Evolutionary conservation across 2,888 invertebrate genomes (phyloP).

Genomic region (Uloborus plumipes): DNA sequence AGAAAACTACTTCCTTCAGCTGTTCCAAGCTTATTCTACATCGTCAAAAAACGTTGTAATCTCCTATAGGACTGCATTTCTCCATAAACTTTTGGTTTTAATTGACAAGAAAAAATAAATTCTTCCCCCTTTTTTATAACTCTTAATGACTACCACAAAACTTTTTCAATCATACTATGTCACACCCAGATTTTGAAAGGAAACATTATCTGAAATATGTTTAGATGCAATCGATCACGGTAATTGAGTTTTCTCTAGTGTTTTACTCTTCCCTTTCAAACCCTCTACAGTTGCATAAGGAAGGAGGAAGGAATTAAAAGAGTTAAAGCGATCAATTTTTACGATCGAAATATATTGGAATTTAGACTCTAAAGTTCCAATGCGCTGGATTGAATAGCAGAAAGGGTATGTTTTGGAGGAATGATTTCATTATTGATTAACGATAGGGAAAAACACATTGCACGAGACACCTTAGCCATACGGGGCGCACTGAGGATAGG

Average conservation of each 20-base stretch:
- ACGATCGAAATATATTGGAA: not conserved
- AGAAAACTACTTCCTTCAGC: too few relatives aligned
- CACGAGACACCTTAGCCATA: slow-evolving; percentile 25
- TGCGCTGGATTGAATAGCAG: not conserved
- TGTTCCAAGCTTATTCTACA: too few relatives aligned
- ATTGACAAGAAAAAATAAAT: too few relatives aligned
- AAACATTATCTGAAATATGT: slow-evolving; percentile 50
- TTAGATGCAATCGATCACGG: slow-evolving; percentile 45
- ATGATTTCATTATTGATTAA: slow-evolving; percentile 52
- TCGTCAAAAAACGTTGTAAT: too few relatives aligned
- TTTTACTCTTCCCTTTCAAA: slow-evolving; percentile 7
- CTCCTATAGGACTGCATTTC: too few relatives aligned
- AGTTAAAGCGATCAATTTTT: slow-evolving; percentile 10
- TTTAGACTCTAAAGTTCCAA: not conserved
- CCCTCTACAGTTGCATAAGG: too few relatives aligned
- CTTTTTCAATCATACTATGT: too few relatives aligned
- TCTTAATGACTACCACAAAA: too few relatives aligned
- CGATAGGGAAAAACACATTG: slow-evolving; percentile 37
- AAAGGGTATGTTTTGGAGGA: slow-evolving; percentile 13
- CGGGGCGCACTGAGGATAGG: not conserved
- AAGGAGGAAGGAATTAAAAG: slow-evolving; percentile 1
- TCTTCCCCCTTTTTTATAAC: too few relatives aligned
- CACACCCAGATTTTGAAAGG: not conserved
- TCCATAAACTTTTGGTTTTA: too few relatives aligned
- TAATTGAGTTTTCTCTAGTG: slow-evolving; percentile 46